Evolutionary conservation across 2,113 vertebrate species (phyloP).

Genomic region (Nestor notabilis): DNA sequence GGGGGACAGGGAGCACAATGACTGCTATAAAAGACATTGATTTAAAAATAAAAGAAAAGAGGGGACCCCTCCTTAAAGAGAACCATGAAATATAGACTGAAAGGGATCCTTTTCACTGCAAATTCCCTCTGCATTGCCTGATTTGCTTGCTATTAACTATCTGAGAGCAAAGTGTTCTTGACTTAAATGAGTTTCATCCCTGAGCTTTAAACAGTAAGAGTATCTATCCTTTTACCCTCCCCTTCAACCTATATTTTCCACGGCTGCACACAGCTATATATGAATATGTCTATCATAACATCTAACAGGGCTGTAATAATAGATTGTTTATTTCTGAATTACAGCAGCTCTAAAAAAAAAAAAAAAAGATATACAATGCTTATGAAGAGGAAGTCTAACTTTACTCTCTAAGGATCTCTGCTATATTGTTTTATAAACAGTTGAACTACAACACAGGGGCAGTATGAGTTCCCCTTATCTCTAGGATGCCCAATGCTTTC

Average conservation of each 20-base stretch:
- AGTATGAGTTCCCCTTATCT: not conserved
- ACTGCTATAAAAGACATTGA: slow-evolving; percentile 55
- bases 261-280: not conserved
- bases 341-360: not conserved
- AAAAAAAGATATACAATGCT: not conserved
- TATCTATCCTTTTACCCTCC: not conserved
- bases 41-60: slow-evolving; percentile 55
- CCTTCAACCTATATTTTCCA: not conserved
- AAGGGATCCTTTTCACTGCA: slow-evolving; percentile 33
- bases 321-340: not conserved
- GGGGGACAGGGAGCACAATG: slow-evolving; percentile 42
- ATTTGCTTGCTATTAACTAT: slow-evolving; percentile 29
- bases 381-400: not conserved
- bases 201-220: not conserved
- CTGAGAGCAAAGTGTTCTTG: not conserved
- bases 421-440: not conserved
- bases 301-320: not conserved
- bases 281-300: not conserved
- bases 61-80: slow-evolving; percentile 18
- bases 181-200: not conserved
- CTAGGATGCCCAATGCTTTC: not conserved
- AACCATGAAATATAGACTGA: slow-evolving; percentile 70
- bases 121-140: slow-evolving; percentile 8
- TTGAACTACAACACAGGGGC: not conserved
- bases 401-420: not conserved